Conservation (phyloP, 1,140 invertebrate species). For the Thaumetopoea pityocampa region DNA sequence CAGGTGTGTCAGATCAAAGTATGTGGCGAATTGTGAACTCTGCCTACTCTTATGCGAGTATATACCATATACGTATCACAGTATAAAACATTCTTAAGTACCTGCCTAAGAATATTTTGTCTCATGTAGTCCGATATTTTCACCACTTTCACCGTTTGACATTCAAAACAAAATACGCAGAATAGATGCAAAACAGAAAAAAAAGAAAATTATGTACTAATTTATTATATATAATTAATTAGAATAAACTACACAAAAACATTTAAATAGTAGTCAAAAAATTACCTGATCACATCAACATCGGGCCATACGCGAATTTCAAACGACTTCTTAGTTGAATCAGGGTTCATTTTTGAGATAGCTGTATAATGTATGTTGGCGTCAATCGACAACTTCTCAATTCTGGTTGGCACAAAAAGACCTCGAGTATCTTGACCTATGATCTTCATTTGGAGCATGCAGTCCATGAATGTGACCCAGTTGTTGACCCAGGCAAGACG, state of each 20-base stretch:
- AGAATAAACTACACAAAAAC: neutral
- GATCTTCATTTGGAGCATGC: constrained; percentile 92
- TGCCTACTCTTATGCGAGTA: no score
- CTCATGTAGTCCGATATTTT: no score
- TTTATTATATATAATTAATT: no score
- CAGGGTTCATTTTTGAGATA: constrained; percentile 72
- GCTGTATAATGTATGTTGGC: constrained; percentile 80
- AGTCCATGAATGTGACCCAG: constrained; percentile 96
- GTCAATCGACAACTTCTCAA: constrained; percentile 88
- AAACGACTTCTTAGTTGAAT: constrained; percentile 58
- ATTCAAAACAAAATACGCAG: no score
- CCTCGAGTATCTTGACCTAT: constrained; percentile 84
- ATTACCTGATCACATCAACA: constrained; percentile 63
- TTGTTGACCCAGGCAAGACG: constrained; percentile 81
- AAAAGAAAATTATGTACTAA: no score
- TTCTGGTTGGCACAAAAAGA: constrained; percentile 90
- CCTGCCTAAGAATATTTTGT: no score
- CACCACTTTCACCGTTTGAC: no score
- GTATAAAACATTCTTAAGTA: no score
- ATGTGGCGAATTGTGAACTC: no score
- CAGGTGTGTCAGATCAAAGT: no score
- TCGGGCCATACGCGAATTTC: constrained; percentile 63
- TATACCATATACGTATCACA: no score
- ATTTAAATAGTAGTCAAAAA: neutral
- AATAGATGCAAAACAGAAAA: no score